These are phyloP conservation scores for Apaloderma vittatum DNA, from an alignment of 2,113 vertebrate genomes.

Conservation along the genomic window DNA sequence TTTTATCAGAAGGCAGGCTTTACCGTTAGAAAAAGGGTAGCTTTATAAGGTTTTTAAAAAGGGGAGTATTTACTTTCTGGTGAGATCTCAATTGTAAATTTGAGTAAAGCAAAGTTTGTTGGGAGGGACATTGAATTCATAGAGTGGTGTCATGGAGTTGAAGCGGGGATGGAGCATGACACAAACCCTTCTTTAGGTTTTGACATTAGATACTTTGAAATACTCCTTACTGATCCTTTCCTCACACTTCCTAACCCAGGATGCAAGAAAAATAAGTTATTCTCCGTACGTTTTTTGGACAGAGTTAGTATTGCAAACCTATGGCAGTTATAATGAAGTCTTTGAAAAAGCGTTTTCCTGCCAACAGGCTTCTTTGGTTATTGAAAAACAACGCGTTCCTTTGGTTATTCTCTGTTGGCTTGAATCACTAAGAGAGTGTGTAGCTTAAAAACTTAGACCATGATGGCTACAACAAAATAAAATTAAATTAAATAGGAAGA, in stretches of 20 bases:
- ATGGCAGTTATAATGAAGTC: neutral
- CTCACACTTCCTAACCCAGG: neutral
- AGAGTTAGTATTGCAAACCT: neutral
- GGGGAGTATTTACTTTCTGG: neutral
- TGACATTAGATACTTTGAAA: neutral
- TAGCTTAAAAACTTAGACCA: neutral
- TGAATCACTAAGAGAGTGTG: neutral
- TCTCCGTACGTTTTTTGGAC: neutral
- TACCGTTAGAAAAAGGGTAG: neutral
- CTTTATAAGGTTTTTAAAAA: neutral
- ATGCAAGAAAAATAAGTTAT: neutral
- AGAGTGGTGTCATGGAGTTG: neutral
- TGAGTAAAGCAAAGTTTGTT: neutral
- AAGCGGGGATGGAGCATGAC: neutral
- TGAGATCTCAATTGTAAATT: neutral
- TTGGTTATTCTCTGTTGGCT: neutral
- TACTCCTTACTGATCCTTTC: neutral
- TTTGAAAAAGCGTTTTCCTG: neutral
- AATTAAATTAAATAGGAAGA: neutral
- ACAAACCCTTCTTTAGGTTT: neutral
- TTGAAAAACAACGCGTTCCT: neutral
- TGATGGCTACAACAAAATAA: neutral
- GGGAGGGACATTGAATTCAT: neutral
- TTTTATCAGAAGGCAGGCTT: neutral
- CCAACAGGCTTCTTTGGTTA: neutral